Percentiles rank a stretch among this genome's conserved stretches.
phyloP scores from a whole-genome alignment of 2,888 invertebrate genomes.

The Heterodera filipjevi region DNA sequence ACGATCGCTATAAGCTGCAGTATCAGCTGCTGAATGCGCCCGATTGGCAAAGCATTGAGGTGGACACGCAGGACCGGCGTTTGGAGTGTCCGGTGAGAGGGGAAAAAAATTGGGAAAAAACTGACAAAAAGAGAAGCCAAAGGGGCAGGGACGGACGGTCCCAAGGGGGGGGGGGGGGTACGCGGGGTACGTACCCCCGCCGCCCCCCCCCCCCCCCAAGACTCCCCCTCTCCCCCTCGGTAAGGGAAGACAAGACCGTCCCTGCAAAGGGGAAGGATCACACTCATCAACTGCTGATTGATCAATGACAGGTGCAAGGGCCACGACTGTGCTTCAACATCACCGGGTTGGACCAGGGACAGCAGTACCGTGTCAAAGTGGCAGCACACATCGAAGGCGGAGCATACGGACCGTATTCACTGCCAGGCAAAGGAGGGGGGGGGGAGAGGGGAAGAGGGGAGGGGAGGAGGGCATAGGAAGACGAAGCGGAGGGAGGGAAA shows the following conservation, averaged over 20 bases:
- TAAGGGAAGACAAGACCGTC: no score
- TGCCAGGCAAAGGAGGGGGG: conserved; percentile 10
- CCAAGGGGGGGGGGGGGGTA: no score
- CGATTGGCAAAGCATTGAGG: conserved; percentile 55
- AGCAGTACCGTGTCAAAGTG: conserved; percentile 62
- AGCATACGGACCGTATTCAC: conserved; percentile 60
- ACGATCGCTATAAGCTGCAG: conserved; percentile 63
- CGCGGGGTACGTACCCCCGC: no score
- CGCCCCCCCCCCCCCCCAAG: no score
- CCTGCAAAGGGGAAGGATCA: no score
- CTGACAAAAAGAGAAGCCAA: no score
- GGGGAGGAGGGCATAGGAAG: no score
- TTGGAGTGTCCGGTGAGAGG: conserved; percentile 55
- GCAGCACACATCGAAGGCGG: conserved; percentile 63
- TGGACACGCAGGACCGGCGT: conserved; percentile 53
- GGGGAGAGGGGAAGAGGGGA: no score
- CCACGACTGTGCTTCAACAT: conserved; percentile 64
- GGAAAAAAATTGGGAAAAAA: no score
- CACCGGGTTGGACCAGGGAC: conserved; percentile 61
- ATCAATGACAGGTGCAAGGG: conserved; percentile 40
- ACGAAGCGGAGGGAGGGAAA: no score
- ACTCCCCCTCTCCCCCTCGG: no score
- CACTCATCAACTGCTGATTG: neutral
- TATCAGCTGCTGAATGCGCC: conserved; percentile 58
- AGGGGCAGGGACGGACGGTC: no score